These are phyloP conservation scores for Melitaea athalia DNA, from an alignment of 2,888 invertebrate species.

Conservation along the genomic window DNA sequence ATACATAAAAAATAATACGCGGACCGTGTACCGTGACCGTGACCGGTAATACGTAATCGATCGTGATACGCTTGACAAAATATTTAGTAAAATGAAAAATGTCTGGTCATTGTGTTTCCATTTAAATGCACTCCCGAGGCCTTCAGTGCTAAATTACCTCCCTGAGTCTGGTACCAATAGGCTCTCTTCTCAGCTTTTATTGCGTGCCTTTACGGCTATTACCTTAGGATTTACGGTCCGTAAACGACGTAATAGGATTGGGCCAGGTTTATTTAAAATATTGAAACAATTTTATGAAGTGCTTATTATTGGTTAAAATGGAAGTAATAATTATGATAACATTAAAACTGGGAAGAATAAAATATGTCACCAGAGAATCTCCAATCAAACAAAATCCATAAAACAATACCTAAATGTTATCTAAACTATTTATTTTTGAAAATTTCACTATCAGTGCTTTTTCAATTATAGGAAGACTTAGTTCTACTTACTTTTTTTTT, in stretches of 20 bases:
- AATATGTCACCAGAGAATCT: no score
- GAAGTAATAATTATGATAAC: background rate
- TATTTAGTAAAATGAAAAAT: slow-evolving; percentile 7
- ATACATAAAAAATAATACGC: no score
- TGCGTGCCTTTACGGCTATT: slow-evolving; percentile 33
- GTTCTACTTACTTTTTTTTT: no score
- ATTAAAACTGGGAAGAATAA: no score
- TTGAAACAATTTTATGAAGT: background rate
- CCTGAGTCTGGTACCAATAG: slow-evolving; percentile 19
- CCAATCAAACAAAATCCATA: no score
- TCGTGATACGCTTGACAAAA: no score
- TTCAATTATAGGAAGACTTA: no score
- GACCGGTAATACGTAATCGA: no score
- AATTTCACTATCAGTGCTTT: no score
- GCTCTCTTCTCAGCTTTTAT: slow-evolving; percentile 26
- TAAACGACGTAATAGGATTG: slow-evolving; percentile 31
- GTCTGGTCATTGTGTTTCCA: slow-evolving; percentile 18
- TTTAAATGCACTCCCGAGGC: slow-evolving; percentile 26
- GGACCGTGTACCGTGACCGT: no score
- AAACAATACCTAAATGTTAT: no score
- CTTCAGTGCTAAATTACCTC: slow-evolving; percentile 28
- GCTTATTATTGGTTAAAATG: background rate
- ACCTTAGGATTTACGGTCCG: slow-evolving; percentile 34
- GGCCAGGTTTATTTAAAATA: slow-evolving; percentile 23
- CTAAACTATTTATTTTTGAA: no score